Percentiles rank a stretch among this genome's conserved stretches.
phyloP scores from a whole-genome alignment of 2,888 invertebrate species.

The Ochropacha duplaris region DNA sequence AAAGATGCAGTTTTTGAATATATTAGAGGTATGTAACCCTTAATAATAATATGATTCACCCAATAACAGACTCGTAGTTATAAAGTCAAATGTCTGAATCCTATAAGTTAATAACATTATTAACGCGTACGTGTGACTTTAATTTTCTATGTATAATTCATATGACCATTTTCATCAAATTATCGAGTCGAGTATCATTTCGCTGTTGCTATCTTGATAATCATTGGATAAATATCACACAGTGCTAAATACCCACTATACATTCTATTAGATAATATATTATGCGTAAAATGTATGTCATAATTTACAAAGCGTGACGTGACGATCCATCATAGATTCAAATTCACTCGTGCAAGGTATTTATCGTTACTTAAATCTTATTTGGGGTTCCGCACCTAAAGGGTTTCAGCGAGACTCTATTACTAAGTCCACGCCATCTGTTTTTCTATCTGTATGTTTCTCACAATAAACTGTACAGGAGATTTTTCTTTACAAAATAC shows the following conservation, averaged over 20 bases:
- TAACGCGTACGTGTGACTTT: constrained; percentile 43
- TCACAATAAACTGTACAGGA: too few species aligned
- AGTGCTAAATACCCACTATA: constrained; percentile 13
- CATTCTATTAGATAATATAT: constrained; percentile 6
- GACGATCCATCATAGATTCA: not conserved
- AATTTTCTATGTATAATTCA: constrained; percentile 31
- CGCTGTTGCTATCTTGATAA: constrained; percentile 40
- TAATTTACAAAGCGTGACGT: constrained; percentile 1
- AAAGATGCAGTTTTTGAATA: too few species aligned
- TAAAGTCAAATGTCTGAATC: constrained; percentile 12
- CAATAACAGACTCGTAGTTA: constrained; percentile 14
- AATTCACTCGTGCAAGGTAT: not conserved
- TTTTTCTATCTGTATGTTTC: too few species aligned
- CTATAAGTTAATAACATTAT: constrained; percentile 32
- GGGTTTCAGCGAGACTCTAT: too few species aligned
- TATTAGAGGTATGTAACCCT: too few species aligned
- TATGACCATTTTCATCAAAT: constrained; percentile 43
- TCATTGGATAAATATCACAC: constrained; percentile 11
- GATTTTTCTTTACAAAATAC: too few species aligned
- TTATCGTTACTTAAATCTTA: not conserved
- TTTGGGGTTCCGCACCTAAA: too few species aligned
- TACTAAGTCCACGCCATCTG: too few species aligned
- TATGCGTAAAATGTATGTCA: constrained; percentile 5
- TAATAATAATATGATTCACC: constrained; percentile 10
- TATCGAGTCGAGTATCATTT: constrained; percentile 43